Evolutionary conservation across 2,797 vertebrate genomes (phyloP), one percentile per base, ranked within the genome.

Genomic region (Oryzias dopingdopingensis): DNA sequence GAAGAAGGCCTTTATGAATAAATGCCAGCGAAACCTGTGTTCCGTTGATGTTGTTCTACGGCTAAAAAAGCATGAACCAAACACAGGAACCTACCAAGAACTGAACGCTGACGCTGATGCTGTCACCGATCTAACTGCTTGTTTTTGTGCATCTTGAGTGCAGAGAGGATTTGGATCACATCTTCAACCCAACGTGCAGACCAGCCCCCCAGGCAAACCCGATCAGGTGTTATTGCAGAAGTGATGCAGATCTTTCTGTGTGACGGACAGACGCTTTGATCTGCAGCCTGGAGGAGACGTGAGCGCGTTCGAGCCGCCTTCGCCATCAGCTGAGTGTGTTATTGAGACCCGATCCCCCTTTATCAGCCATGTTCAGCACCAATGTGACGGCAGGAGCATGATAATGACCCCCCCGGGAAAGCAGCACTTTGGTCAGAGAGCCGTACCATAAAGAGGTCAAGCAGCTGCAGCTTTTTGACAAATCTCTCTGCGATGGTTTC

Each of bases 351-450:
- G 77, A 81, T 74, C 70, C 56, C 55, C 47, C 72, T 90, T 90
- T 89, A 91, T 87, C 85, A 85, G 64, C 77, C 46, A 82, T 84
- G 89, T 86, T 85, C 79, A 89, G 86, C 26, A 68, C 81, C 73
- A 68, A 86, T 88, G 89, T 88, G 79, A 89, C 91, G 86, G 81
- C 72, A 60, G 83, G 81, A 73, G 82, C 71, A 52, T 74, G 14
- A 76, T 86, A 88, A 92, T 83, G 86, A 81, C 84, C 78, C 91
- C 86, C 81, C n/a, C 45, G 85, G 85, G 88, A 3, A 23, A 32
- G 58, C 42, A 62, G 68, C 75, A 68, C 80, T 85, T 77, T 80
- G 76, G 76, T 78, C 73, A 73, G 84, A 32, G 63, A 64, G 75
- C 57, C 62, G 78, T 79, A 81, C 83, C 76, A 81, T 79, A 82